These are phyloP conservation scores for Peromyscus eremicus DNA, from an alignment of 2,797 vertebrate genomes.

Conservation along the genomic window DNA sequence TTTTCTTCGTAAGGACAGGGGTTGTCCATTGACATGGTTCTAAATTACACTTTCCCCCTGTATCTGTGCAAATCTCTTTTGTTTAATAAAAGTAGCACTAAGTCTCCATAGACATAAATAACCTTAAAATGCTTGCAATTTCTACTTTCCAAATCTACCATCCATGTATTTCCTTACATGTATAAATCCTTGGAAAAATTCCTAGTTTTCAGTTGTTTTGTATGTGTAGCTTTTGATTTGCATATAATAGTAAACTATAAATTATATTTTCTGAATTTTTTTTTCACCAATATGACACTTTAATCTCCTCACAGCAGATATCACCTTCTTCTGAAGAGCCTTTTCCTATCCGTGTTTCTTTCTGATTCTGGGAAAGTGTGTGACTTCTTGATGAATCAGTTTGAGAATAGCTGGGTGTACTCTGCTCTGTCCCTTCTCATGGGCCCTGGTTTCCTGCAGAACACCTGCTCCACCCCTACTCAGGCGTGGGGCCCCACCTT, in stretches of 20 bases:
- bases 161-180: not conserved
- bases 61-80: not conserved
- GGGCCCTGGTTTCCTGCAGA: not conserved
- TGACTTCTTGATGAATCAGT: not conserved
- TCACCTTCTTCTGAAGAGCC: not conserved
- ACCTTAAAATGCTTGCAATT: not conserved
- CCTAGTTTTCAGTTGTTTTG: not conserved
- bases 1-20: not conserved
- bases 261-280: not conserved
- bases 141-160: conserved; percentile 16
- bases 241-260: not conserved
- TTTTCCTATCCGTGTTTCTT: not conserved
- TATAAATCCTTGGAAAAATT: not conserved
- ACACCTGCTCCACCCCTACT: not conserved
- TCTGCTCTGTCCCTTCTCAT: not conserved
- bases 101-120: not conserved
- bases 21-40: not conserved
- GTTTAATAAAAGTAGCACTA: not conserved
- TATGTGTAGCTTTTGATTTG: not conserved
- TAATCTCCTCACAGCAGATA: not conserved
- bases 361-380: not conserved
- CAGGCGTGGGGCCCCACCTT: not conserved
- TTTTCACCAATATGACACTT: not conserved
- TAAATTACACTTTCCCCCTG: not conserved
- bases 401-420: not conserved